A percentile compares a stretch with the other conserved stretches of the same genome.
phyloP scores from a whole-genome alignment of 2,888 invertebrate genomes.

The Acanthosepion lycidas region DNA sequence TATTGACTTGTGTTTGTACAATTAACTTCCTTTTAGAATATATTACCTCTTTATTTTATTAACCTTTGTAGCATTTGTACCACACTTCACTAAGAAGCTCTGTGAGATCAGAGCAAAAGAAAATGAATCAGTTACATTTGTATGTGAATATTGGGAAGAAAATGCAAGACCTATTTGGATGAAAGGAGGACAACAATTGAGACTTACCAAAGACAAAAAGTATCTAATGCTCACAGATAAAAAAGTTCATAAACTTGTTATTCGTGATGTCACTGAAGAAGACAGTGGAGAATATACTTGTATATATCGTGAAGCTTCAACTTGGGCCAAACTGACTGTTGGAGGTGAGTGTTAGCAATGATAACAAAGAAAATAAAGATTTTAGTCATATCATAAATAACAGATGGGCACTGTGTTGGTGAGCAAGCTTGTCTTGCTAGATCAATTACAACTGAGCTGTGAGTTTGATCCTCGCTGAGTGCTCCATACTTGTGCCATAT shows the following conservation, averaged over 20 bases:
- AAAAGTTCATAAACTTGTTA: conserved; percentile 45
- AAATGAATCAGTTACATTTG: conserved; percentile 34
- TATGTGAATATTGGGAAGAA: conserved; percentile 35
- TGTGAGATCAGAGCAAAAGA: not conserved
- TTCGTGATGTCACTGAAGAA: conserved; percentile 23
- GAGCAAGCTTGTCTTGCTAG: too few relatives aligned
- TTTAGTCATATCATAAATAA: not conserved
- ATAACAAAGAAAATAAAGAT: not conserved
- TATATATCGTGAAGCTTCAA: not conserved
- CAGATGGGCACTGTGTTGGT: too few relatives aligned
- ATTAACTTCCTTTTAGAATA: not conserved
- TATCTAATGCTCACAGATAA: conserved; percentile 22
- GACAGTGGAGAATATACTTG: conserved; percentile 36
- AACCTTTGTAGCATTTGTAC: not conserved
- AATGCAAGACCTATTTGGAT: not conserved
- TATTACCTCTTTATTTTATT: not conserved
- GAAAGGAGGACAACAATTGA: conserved; percentile 23
- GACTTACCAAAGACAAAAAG: not conserved
- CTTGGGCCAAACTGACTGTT: not conserved
- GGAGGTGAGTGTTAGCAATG: conserved; percentile 12
- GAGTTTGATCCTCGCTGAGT: too few relatives aligned
- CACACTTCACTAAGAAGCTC: not conserved
- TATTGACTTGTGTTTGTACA: too few relatives aligned
- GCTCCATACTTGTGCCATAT: too few relatives aligned
- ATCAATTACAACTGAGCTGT: too few relatives aligned